phyloP scores from a whole-genome alignment of 2,797 vertebrate genomes.

The Podarcis lilfordi region DNA sequence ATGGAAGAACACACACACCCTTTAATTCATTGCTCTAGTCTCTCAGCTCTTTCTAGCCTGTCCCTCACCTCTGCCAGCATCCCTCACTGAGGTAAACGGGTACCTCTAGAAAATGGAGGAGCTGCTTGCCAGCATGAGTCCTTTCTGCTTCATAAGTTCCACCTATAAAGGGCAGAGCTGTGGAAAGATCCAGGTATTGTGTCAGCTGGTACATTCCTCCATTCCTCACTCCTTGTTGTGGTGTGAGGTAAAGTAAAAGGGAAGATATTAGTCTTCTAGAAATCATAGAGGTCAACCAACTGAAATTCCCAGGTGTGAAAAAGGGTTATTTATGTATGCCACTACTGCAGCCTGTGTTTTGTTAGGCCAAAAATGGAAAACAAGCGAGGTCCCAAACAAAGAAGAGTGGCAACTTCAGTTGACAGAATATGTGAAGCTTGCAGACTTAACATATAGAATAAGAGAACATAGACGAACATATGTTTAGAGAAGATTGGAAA shows the following conservation, averaged over 20 bases:
- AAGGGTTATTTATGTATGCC: too few species aligned
- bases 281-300: too few species aligned
- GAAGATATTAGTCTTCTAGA: neutral
- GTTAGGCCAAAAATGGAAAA: too few species aligned
- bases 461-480: neutral
- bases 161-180: neutral
- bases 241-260: neutral
- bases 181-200: neutral
- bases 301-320: too few species aligned
- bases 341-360: too few species aligned
- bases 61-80: neutral
- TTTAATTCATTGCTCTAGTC: neutral
- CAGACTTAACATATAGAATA: too few species aligned
- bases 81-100: neutral
- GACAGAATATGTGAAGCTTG: too few species aligned
- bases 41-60: neutral
- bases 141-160: neutral
- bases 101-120: neutral
- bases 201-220: too few species aligned
- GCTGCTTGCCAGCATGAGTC: neutral
- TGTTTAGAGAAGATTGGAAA: too few species aligned
- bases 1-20: too few species aligned
- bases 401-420: too few species aligned
- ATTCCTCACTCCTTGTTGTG: neutral
- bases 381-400: too few species aligned